Conservation (phyloP, 2,888 invertebrate species). For the Fissipunctia ypsillon region DNA sequence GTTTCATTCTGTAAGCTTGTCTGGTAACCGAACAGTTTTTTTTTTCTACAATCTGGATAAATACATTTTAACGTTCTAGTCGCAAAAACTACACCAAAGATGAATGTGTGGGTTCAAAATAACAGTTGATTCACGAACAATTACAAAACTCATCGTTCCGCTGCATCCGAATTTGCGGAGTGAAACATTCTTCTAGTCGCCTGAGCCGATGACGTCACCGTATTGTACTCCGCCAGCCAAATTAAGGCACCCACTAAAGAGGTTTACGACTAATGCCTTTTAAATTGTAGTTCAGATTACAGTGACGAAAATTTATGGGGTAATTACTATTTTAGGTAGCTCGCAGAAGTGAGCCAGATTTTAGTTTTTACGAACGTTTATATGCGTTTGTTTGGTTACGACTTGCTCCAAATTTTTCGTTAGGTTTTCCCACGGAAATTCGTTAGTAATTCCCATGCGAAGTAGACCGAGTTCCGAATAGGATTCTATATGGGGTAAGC, state of each 20-base stretch:
- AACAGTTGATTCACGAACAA: constrained; percentile 34
- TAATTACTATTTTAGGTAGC: constrained; percentile 42
- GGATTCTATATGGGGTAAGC: constrained; percentile 19
- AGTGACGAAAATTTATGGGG: constrained; percentile 24
- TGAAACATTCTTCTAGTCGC: constrained; percentile 52
- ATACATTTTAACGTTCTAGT: neutral
- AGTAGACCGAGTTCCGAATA: constrained; percentile 18
- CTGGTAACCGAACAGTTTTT: constrained; percentile 10
- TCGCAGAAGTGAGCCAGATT: neutral
- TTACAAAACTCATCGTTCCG: constrained; percentile 31
- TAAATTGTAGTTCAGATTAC: constrained; percentile 59
- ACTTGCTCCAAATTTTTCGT: constrained; percentile 7
- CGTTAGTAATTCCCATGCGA: constrained; percentile 42
- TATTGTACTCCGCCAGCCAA: constrained; percentile 38
- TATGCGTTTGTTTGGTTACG: constrained; percentile 4
- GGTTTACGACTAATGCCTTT: constrained; percentile 58
- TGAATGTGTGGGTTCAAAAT: neutral
- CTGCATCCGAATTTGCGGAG: constrained; percentile 26
- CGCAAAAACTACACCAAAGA: neutral
- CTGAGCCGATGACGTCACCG: constrained; percentile 46
- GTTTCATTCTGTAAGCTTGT: constrained; percentile 13
- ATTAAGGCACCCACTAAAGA: constrained; percentile 50
- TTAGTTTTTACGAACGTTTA: constrained; percentile 24
- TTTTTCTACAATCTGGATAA: neutral
- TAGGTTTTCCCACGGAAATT: constrained; percentile 16